These are phyloP conservation scores for Crypturellus undulatus DNA, from an alignment of 2,113 vertebrate species.

Conservation along the genomic window DNA sequence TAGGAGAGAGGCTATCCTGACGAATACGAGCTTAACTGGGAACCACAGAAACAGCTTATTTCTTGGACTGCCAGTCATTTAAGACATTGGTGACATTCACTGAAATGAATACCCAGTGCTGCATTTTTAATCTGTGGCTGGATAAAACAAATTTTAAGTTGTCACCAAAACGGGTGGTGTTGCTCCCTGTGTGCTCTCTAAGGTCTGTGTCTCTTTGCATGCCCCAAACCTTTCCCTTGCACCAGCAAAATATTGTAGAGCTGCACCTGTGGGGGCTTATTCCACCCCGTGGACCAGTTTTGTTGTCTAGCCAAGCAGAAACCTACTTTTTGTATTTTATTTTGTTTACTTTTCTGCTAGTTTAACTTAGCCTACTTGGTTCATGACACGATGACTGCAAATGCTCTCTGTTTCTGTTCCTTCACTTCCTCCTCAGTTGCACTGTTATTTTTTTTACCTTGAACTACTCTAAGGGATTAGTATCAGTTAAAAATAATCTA, in stretches of 20 bases:
- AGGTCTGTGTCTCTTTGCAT: fast-evolving
- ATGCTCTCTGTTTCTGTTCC: background rate
- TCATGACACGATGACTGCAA: background rate
- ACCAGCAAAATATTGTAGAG: no score
- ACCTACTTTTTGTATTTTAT: fast-evolving
- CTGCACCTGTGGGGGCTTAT: background rate
- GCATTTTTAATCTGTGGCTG: background rate
- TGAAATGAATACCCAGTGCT: background rate
- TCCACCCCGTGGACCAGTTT: background rate
- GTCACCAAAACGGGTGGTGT: background rate
- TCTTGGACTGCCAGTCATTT: background rate
- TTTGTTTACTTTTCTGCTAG: background rate
- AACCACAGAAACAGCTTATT: background rate
- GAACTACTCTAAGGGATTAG: background rate
- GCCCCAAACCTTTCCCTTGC: background rate
- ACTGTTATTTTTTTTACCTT: background rate
- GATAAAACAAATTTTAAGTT: background rate
- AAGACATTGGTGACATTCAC: background rate
- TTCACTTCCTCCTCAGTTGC: background rate
- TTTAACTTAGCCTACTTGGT: background rate
- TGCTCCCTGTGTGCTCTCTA: background rate
- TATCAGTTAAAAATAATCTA: background rate
- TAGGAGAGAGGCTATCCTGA: background rate
- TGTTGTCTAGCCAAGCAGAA: background rate
- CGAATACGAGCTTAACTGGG: background rate